Evolutionary conservation across 2,888 invertebrate genomes (phyloP).

Genomic region (Ichneumoninae sp.): DNA sequence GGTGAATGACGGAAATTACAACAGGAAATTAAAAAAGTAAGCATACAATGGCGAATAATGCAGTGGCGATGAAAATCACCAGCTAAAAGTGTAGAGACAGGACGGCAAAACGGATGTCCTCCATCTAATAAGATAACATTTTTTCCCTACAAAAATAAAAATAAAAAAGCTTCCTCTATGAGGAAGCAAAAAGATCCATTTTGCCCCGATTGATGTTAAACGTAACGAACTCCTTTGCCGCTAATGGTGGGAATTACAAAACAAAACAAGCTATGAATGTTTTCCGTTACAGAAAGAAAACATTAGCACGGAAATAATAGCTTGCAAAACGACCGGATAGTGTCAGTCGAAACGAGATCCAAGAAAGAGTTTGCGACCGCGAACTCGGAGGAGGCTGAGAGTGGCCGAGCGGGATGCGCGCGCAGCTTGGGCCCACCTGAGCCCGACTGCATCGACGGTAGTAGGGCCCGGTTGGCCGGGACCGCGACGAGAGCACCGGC

Average conservation of each 20-base stretch:
- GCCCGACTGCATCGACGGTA: constrained; percentile 31
- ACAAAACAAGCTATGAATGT: not conserved
- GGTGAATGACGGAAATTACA: too few species aligned
- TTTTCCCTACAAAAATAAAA: too few species aligned
- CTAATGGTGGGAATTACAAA: not conserved
- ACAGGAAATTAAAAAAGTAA: not conserved
- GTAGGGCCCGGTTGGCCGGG: not conserved
- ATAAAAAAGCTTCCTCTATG: too few species aligned
- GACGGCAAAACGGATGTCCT: too few species aligned
- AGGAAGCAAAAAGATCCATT: not conserved
- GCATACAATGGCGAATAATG: too few species aligned
- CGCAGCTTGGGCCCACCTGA: constrained; percentile 28
- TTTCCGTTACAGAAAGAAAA: not conserved
- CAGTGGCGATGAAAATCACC: too few species aligned
- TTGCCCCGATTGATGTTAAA: not conserved
- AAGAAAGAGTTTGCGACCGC: constrained; percentile 58
- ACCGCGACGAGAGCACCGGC: constrained; percentile 2
- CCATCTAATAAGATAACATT: too few species aligned
- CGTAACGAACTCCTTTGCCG: not conserved
- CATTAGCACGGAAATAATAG: not conserved
- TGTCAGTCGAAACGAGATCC: constrained; percentile 29
- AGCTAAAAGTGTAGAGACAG: too few species aligned
- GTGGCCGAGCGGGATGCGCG: constrained; percentile 42
- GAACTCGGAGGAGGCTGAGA: constrained; percentile 49
- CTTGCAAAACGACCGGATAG: not conserved